Evolutionary conservation across 2,888 invertebrate genomes (phyloP), one percentile per base, ranked within the genome.

Genomic region (Nymphalis c-album): DNA sequence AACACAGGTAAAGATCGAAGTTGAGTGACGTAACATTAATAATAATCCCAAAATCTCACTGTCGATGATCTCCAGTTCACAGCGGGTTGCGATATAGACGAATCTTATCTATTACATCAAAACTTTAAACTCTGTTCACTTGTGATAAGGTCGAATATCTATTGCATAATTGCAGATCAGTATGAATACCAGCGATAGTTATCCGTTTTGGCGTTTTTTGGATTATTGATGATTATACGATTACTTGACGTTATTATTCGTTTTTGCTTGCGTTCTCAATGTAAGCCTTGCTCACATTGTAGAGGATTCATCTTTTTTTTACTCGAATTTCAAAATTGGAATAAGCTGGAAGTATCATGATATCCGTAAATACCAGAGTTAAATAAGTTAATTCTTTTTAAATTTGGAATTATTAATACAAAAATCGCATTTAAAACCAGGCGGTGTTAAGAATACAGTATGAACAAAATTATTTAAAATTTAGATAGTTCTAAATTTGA

Each of bases 171-270:
- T 35, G n/a, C 46, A 48, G 40, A 53, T 55, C 47, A 55, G 55
- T 71, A 48, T 53, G 55, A 62, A 67, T 61, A 46, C 45, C 22
- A 46, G 60, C 57, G 64, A 70, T 66, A 59, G 57, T 50, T 61
- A 74, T 69, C 69, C 40, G 64, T 73, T 62, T 51, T 61, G 48
- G 26, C 5, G 7, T 66, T 57, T 81, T 87, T 84, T 83, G 85
- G 86, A 87, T 89, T 88, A 90, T 90, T 88, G 87, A 90, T 90
- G 87, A 87, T 87, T 86, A 87, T 81, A 81, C 83, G 84, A 87
- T 89, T 88, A 88, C 86, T 78, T 77, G 77, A 83, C 86, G 83
- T 60, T 67, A 57, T 62, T 22, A 46, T 40, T 55, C 50, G 81
- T 85, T 63, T 26, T 53, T 53, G 50, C 18, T 53, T 51, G 13